Evolutionary conservation across 2,113 vertebrate genomes (phyloP).

Genomic region (Sceloporus undulatus): DNA sequence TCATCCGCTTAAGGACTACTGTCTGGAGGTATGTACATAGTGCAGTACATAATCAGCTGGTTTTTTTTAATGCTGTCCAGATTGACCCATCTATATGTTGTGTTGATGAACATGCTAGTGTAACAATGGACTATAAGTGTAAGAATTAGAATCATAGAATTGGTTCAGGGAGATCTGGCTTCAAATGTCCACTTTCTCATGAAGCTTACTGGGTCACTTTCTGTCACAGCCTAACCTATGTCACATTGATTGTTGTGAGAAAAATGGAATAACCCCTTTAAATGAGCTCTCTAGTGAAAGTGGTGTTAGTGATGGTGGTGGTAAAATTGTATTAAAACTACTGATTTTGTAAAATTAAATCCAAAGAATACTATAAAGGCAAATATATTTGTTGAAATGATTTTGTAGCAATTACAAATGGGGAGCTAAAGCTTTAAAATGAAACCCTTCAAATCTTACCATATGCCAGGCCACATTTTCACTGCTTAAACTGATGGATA

Average conservation of each 20-base stretch:
- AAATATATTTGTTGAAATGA: not conserved
- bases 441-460: not conserved
- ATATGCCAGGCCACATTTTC: not conserved
- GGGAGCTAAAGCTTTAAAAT: conserved; percentile 4
- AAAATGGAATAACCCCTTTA: not conserved
- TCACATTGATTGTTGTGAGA: not conserved
- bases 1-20: conserved; percentile 88
- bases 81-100: not conserved
- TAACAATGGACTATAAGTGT: not conserved
- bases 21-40: conserved; percentile 82
- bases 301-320: not conserved
- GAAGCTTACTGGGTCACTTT: not conserved
- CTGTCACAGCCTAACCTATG: not conserved
- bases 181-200: not conserved
- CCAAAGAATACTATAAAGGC: not conserved
- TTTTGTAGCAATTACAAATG: not conserved
- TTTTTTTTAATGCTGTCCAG: not conserved
- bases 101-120: not conserved
- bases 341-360: not conserved
- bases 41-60: not conserved
- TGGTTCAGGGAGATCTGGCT: not conserved
- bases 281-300: not conserved
- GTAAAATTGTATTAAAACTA: not conserved
- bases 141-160: not conserved
- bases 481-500: not conserved